A percentile compares a stretch with the other conserved stretches of the same genome.
Evolutionary conservation across 2,113 vertebrate genomes (phyloP).

Genomic region (Cololabis saira): DNA sequence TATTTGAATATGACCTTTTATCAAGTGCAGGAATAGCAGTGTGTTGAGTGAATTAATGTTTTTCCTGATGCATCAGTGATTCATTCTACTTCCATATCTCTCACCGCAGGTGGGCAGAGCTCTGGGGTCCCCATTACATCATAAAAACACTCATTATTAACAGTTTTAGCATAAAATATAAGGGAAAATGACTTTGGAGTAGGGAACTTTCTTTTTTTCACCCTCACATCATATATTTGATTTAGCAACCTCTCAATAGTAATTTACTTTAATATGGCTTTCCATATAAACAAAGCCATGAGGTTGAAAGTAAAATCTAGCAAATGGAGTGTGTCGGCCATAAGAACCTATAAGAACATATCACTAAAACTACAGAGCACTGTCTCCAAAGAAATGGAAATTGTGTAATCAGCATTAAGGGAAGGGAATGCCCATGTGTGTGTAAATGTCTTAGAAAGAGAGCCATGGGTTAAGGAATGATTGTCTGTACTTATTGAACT

Average conservation of each 20-base stretch:
- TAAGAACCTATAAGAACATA: conserved; percentile 74
- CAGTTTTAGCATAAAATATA: conserved; percentile 72
- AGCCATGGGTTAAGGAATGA: conserved; percentile 49
- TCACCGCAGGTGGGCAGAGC: conserved; percentile 63
- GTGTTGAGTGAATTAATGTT: conserved; percentile 57
- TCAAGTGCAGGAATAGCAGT: conserved; percentile 23
- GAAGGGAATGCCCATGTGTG: conserved; percentile 49
- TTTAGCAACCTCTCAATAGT: conserved; percentile 73
- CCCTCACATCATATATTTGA: conserved; percentile 71
- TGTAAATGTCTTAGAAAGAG: conserved; percentile 31
- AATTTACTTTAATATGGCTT: conserved; percentile 77
- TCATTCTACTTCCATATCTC: conserved; percentile 61
- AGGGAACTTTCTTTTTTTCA: conserved; percentile 54
- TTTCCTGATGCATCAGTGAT: conserved; percentile 55
- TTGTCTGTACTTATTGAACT: conserved; percentile 68
- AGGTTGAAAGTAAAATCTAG: conserved; percentile 73
- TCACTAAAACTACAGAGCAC: conserved; percentile 61
- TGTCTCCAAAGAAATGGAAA: conserved; percentile 67
- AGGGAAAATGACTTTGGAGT: conserved; percentile 74
- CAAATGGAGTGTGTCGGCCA: conserved; percentile 74
- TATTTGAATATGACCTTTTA: conserved; percentile 61
- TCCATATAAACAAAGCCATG: conserved; percentile 76
- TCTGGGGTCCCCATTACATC: conserved; percentile 63
- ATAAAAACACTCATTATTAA: conserved; percentile 71
- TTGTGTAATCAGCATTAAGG: conserved; percentile 74